A percentile compares a stretch with the other conserved stretches of the same genome.
These are phyloP conservation scores for Mythimna pallens DNA, from an alignment of 2,888 invertebrate species.

Conservation along the genomic window DNA sequence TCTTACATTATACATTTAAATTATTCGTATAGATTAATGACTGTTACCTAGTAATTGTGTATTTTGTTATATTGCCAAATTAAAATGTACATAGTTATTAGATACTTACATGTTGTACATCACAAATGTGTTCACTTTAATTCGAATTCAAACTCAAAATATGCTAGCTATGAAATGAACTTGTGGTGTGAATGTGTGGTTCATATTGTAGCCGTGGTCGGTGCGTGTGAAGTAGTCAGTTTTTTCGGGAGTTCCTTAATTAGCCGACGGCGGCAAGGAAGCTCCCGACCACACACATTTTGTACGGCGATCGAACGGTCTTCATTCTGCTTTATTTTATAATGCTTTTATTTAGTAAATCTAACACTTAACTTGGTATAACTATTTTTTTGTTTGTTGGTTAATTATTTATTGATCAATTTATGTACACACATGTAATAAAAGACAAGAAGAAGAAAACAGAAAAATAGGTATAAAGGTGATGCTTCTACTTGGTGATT, in stretches of 20 bases:
- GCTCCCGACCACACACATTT: constrained; percentile 84
- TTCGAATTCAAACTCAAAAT: background rate
- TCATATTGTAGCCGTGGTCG: constrained; percentile 31
- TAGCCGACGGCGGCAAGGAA: constrained; percentile 75
- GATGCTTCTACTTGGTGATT: too few relatives aligned
- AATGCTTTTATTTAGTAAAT: too few relatives aligned
- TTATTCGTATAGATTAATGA: background rate
- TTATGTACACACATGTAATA: too few relatives aligned
- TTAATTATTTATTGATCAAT: too few relatives aligned
- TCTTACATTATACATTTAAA: background rate
- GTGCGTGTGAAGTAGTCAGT: constrained; percentile 68
- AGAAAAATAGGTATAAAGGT: too few relatives aligned
- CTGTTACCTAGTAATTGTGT: background rate
- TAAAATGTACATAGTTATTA: background rate
- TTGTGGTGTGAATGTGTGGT: constrained; percentile 35
- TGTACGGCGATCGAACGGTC: constrained; percentile 56
- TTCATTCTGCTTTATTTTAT: constrained; percentile 59
- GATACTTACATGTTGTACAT: background rate
- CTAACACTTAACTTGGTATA: too few relatives aligned
- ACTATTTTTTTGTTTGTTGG: too few relatives aligned
- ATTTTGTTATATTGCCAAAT: constrained; percentile 3
- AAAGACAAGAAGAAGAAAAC: too few relatives aligned
- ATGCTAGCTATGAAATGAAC: constrained; percentile 15
- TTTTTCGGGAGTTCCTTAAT: constrained; percentile 77
- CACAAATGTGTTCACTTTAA: background rate